Percentiles rank a stretch among this genome's conserved stretches.
Conservation (phyloP, 2,113 vertebrate species). For the Callipepla californica region DNA sequence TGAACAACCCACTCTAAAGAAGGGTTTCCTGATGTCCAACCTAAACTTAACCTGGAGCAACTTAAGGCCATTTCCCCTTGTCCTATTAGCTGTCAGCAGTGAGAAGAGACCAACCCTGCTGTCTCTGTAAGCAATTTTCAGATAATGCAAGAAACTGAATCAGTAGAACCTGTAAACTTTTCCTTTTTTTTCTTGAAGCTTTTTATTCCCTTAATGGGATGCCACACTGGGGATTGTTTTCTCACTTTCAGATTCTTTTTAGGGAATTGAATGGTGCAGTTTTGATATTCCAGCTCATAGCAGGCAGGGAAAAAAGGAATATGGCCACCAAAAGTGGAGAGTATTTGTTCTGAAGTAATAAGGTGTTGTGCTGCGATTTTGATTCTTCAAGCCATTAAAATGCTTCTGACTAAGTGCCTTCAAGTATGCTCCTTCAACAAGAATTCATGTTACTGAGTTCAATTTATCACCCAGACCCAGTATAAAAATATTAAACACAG, state of each 20-base stretch:
- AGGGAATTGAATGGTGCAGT: background rate
- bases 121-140: too few species aligned
- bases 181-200: background rate
- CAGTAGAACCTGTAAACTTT: background rate
- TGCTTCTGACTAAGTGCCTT: background rate
- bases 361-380: background rate
- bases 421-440: background rate
- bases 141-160: too few species aligned
- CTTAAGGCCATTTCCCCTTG: too few species aligned
- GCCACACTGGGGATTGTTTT: background rate
- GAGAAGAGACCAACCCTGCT: too few species aligned
- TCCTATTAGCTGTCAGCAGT: too few species aligned
- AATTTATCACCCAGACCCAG: background rate
- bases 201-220: background rate
- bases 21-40: too few species aligned
- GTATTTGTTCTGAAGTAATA: background rate
- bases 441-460: background rate
- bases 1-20: too few species aligned
- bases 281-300: background rate
- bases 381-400: background rate
- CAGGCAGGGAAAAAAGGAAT: background rate
- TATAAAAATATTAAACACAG: conserved; percentile 60
- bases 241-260: background rate
- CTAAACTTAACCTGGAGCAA: too few species aligned
- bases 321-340: background rate